Evolutionary conservation across 2,113 vertebrate species (phyloP).

Genomic region (Rhabdomys dilectus): DNA sequence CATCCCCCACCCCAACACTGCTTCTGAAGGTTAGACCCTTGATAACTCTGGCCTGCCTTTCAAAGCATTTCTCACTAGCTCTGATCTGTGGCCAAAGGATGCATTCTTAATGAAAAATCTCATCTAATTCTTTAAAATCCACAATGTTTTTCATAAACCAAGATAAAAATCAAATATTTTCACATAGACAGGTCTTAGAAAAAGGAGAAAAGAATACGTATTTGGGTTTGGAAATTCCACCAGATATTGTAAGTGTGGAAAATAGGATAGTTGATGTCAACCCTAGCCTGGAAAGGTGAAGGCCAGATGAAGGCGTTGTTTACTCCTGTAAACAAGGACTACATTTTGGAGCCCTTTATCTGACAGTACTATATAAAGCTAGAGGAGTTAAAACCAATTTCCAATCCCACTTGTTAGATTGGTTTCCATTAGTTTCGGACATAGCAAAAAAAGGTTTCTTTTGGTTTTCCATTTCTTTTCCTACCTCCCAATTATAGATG

Average conservation of each 20-base stretch:
- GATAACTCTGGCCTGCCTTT: conserved; percentile 6
- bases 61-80: conserved; percentile 35
- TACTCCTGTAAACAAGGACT: conserved; percentile 38
- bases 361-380: conserved; percentile 24
- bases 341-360: conserved; percentile 44
- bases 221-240: conserved; percentile 29
- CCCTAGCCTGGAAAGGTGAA: neutral
- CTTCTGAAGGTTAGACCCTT: neutral
- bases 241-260: neutral
- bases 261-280: conserved; percentile 27
- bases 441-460: conserved; percentile 15
- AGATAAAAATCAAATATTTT: conserved; percentile 48
- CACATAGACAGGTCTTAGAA: neutral
- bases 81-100: neutral
- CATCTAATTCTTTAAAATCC: conserved; percentile 52
- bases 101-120: conserved; percentile 48
- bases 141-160: conserved; percentile 16
- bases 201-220: conserved; percentile 21
- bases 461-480: neutral
- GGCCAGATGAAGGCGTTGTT: conserved; percentile 30
- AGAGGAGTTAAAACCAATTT: conserved; percentile 41
- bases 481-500: neutral
- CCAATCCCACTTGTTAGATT: neutral
- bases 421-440: conserved; percentile 35
- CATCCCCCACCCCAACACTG: neutral